Conservation (phyloP, 2,888 invertebrate species). For the Branchipolynoe longqiensis region DNA sequence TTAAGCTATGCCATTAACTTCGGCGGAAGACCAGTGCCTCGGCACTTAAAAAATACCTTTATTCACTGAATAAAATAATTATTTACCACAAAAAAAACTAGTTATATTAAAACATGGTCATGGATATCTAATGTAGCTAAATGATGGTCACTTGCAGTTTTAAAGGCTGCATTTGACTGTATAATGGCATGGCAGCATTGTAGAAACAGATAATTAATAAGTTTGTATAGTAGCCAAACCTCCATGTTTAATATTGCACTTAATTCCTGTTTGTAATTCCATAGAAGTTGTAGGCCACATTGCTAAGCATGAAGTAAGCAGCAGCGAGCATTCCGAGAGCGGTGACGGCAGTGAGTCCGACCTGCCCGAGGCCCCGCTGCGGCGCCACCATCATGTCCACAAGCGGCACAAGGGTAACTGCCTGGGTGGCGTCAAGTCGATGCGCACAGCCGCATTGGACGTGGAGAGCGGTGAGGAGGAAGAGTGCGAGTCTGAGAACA, state of each 20-base stretch:
- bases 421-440: background rate
- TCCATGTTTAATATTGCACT: too few relatives aligned
- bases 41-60: too few relatives aligned
- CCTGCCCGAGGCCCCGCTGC: constrained; percentile 15
- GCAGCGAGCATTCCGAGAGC: constrained; percentile 62
- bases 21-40: too few relatives aligned
- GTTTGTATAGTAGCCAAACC: too few relatives aligned
- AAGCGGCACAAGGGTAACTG: constrained; percentile 24
- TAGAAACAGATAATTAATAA: too few relatives aligned
- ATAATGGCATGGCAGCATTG: too few relatives aligned
- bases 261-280: background rate
- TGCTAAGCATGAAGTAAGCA: constrained; percentile 58
- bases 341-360: constrained; percentile 59
- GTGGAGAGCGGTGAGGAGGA: constrained; percentile 54
- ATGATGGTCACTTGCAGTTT: background rate
- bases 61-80: too few relatives aligned
- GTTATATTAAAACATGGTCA: too few relatives aligned
- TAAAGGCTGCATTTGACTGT: too few relatives aligned
- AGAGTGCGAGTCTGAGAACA: constrained; percentile 61
- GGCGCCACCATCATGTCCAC: background rate
- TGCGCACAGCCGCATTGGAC: background rate
- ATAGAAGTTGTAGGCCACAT: constrained; percentile 22
- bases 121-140: too few relatives aligned
- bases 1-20: too few relatives aligned
- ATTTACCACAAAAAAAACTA: too few relatives aligned